Evolutionary conservation across 2,888 invertebrate genomes (phyloP).

Genomic region (Autographa gamma): DNA sequence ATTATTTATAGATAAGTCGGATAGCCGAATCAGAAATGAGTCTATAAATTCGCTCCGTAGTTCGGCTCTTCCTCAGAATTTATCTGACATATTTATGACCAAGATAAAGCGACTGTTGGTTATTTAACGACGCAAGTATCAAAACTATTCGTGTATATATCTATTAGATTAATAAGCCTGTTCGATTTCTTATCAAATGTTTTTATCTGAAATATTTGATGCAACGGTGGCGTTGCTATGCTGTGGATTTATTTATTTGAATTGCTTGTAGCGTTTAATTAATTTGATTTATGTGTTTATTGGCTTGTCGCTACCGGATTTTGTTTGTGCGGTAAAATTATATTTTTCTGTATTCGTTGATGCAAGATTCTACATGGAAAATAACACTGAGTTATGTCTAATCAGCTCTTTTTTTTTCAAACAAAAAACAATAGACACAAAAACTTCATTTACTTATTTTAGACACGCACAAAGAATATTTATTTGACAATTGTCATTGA

Average conservation of each 20-base stretch:
- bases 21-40: conserved; percentile 70
- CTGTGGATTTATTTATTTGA: conserved; percentile 38
- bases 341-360: neutral
- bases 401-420: neutral
- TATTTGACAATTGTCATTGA: conserved; percentile 1
- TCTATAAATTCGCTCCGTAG: conserved; percentile 67
- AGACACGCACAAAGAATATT: neutral
- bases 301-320: conserved; percentile 38
- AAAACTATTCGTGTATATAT: conserved; percentile 54
- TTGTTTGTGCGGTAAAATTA: conserved; percentile 29
- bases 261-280: conserved; percentile 45
- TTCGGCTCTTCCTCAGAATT: conserved; percentile 57
- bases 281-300: conserved; percentile 41
- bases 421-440: neutral
- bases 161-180: conserved; percentile 53
- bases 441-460: neutral
- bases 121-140: conserved; percentile 68
- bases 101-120: conserved; percentile 69
- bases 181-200: conserved; percentile 48
- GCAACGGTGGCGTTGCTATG: conserved; percentile 21
- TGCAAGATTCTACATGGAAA: neutral
- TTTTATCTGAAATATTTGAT: conserved; percentile 51
- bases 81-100: conserved; percentile 73
- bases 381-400: neutral
- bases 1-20: conserved; percentile 64